Base-by-base conservation (phyloP, 2,113 vertebrate genomes). In the Edolisoma coerulescens region DNA sequence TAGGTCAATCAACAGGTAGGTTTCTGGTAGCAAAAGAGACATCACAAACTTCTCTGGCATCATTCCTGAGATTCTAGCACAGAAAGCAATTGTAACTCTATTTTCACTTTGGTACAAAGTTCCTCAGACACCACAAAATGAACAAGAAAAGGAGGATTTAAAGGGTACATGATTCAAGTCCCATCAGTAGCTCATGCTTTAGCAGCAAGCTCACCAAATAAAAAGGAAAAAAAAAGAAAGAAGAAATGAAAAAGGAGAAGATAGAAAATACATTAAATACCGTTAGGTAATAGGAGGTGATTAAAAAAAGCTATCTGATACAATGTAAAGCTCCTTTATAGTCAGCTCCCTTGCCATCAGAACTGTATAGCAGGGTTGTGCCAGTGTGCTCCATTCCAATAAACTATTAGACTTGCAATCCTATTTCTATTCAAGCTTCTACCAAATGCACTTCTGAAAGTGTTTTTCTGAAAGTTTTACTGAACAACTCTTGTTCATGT, bases 401-500 rank as follows among this genome's bases (percentile, higher is more conserved):
- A 73, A 79, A 37, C 11, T 9, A 33, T 53, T 53, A 56, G 39
- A 53, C 35, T 35, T 5, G 1, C 13, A 81, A 53, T 7, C 5
- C 24, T 39, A n/a, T 44, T 77, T 87, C 78, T 77, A 69, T 37
- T 74, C 6, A 33, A 78, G 42, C 54, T 84, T 87, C 67, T 82
- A 82, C 49, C 45, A 59, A 95, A 76, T 82, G 71, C 42, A 64
- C 32, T 82, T 87, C 57, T n/a, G n/a, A n/a, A n/a, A n/a, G n/a
- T n/a, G n/a, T n/a, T n/a, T n/a, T n/a, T n/a, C 15, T 67, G 53
- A 93, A 90, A 84, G 47, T 95, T 96, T 50, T 76, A 79, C 52
- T 35, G 50, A 77, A 67, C 53, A 8, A 68, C 32, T 93, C 85
- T 59, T 82, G 24, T 74, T 88, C n/a, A 44, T 21, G 32, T 49